These are phyloP conservation scores for Triops longicaudatus DNA, from an alignment of 1,140 invertebrate genomes.

Conservation along the genomic window DNA sequence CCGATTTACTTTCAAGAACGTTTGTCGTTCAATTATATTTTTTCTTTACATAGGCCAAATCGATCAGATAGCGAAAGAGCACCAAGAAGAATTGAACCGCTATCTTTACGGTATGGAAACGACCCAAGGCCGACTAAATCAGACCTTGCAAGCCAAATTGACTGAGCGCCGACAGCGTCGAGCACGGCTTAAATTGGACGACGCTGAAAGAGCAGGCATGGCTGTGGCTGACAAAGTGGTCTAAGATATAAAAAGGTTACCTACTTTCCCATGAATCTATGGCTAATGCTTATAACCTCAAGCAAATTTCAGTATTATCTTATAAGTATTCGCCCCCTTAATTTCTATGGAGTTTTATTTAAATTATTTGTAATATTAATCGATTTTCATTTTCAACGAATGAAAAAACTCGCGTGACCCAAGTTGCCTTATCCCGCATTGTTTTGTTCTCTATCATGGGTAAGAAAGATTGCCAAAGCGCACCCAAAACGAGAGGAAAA, in stretches of 20 bases:
- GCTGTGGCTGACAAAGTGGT: background rate
- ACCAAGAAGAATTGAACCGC: slow-evolving; percentile 36
- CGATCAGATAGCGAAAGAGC: slow-evolving; percentile 37
- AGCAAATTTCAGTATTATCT: background rate
- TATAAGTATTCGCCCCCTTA: background rate
- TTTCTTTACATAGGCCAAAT: slow-evolving; percentile 37
- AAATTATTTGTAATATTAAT: background rate
- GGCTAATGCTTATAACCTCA: background rate
- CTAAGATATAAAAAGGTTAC: background rate
- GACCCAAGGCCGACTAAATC: slow-evolving; percentile 21
- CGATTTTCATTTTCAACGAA: background rate
- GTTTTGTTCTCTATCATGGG: background rate
- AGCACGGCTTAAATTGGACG: slow-evolving; percentile 21
- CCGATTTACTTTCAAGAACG: too few relatives aligned
- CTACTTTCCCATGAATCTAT: background rate
- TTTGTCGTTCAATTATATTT: background rate
- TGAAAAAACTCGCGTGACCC: background rate
- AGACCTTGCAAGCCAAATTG: slow-evolving; percentile 20
- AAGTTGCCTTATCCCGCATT: background rate
- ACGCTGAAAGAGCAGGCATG: slow-evolving; percentile 21
- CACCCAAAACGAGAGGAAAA: background rate
- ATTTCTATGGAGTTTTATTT: background rate
- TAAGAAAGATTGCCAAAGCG: background rate
- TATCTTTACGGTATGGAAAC: slow-evolving; percentile 20
- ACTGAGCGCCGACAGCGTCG: slow-evolving; percentile 22